phyloP scores from a whole-genome alignment of 2,113 vertebrate species.

The Sapajus apella region DNA sequence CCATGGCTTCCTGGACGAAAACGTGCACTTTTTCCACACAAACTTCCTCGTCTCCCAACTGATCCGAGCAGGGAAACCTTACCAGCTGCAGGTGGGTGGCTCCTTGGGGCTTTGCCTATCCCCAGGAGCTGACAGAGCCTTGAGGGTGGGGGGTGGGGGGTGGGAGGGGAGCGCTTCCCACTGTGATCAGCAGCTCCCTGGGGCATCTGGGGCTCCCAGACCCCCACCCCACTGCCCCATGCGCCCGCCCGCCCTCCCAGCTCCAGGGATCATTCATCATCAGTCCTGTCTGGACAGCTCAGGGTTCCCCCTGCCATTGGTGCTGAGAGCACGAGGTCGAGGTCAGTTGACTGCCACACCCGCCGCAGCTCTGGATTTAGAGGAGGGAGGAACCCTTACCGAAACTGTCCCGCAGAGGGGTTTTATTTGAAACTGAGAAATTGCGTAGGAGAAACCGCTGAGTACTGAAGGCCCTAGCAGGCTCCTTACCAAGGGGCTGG shows the following conservation, averaged over 20 bases:
- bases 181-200: not conserved
- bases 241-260: not conserved
- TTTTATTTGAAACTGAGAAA: not conserved
- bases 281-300: not conserved
- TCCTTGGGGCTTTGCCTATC: not conserved
- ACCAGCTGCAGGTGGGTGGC: conserved; percentile 94
- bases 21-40: conserved; percentile 99
- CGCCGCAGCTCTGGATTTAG: too few species aligned
- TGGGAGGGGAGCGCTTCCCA: not conserved
- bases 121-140: not conserved
- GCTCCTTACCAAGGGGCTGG: not conserved
- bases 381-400: not conserved
- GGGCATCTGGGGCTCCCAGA: not conserved
- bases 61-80: conserved; percentile 98
- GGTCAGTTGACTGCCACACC: not conserved
- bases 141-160: too few species aligned
- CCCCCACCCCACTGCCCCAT: too few species aligned
- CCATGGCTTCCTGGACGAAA: conserved; percentile 98
- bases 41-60: conserved; percentile 98
- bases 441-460: not conserved
- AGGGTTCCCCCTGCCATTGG: not conserved
- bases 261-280: too few species aligned
- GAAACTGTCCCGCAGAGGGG: not conserved
- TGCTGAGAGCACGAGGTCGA: not conserved
- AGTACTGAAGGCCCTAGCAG: not conserved